Percentiles rank a stretch among this genome's conserved stretches.
These are phyloP conservation scores for Agrotis puta DNA, from an alignment of 2,888 invertebrate genomes.

Conservation along the genomic window DNA sequence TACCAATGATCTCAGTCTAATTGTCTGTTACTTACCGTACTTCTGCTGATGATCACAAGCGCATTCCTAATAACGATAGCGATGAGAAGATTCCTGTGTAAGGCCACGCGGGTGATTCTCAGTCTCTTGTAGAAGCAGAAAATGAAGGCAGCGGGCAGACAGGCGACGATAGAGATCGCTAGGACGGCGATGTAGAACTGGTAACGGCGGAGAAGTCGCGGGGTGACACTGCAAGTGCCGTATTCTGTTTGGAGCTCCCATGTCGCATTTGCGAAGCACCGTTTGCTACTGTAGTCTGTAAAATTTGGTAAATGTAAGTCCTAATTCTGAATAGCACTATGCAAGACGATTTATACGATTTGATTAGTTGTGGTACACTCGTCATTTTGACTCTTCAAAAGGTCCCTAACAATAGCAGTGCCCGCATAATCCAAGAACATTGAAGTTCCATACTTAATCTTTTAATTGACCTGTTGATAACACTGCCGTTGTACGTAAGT, in stretches of 20 bases:
- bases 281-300: slow-evolving; percentile 91
- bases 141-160: slow-evolving; percentile 91
- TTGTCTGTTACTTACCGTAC: slow-evolving; percentile 82
- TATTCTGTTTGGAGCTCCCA: slow-evolving; percentile 92
- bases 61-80: slow-evolving; percentile 91
- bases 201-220: slow-evolving; percentile 88
- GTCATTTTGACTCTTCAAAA: no score
- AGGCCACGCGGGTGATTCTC: slow-evolving; percentile 87
- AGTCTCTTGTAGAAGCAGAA: slow-evolving; percentile 90
- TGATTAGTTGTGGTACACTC: no score
- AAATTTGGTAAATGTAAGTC: not conserved
- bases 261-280: slow-evolving; percentile 88
- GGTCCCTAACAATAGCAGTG: not conserved
- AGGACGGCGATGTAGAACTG: slow-evolving; percentile 90
- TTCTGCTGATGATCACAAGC: slow-evolving; percentile 90
- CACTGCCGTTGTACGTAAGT: not conserved
- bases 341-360: not conserved
- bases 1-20: slow-evolving; percentile 33
- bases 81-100: slow-evolving; percentile 92
- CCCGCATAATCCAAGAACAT: not conserved
- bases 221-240: slow-evolving; percentile 89
- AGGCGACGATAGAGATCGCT: slow-evolving; percentile 87
- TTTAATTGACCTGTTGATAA: slow-evolving; percentile 3
- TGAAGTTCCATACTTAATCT: not conserved
- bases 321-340: not conserved